Evolutionary conservation across 1,140 invertebrate species (phyloP), one percentile per base, ranked within the genome.

Genomic region (Subanguina moxae): DNA sequence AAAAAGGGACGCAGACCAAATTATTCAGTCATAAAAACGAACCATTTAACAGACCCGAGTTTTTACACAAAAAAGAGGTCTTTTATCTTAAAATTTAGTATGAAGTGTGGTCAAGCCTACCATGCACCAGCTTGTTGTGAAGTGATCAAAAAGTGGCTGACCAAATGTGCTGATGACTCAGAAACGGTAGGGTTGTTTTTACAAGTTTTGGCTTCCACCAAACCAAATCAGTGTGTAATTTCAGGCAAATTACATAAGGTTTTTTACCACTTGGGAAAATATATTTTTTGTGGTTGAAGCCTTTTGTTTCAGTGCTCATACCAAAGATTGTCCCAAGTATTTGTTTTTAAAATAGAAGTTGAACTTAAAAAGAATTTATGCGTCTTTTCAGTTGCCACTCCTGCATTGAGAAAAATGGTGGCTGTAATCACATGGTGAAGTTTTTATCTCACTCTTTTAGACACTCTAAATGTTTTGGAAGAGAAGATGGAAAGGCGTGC

Each of bases 361-460:
- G 11, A 11, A 11, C 57, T 58, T 21, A 58, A 58, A 11, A 58
- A 11, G 11, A 19, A 11, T 42, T 58, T 11, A 19, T 15, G 19
- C 3, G 3, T 15, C n/a, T 52, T 25, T 52, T 21, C n/a, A 21
- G 23, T 21, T 70, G 68, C 42, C 42, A 96, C 86, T 94, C 97
- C 73, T 97, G 94, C 85, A 98, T 99, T 84, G 94, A 98, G 85
- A 99, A 99, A 85, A 97, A 97, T 87, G 95, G 94, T 58, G 95
- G 94, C 0, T 97, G 94, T 84, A 97, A 97, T 86, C 95, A 98
- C 82, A 97, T 98, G 32, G 32, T 38, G 11, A 38, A 5, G 11
- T 93, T 46, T 63, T 17, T 62, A 43, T 52, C 23, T 28, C n/a
- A 30, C 58, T 25, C 42, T n/a, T 52, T 52, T 69, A 27, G 15